Base-by-base conservation (phyloP, 1,140 invertebrate species). In the Apis dorsata region DNA sequence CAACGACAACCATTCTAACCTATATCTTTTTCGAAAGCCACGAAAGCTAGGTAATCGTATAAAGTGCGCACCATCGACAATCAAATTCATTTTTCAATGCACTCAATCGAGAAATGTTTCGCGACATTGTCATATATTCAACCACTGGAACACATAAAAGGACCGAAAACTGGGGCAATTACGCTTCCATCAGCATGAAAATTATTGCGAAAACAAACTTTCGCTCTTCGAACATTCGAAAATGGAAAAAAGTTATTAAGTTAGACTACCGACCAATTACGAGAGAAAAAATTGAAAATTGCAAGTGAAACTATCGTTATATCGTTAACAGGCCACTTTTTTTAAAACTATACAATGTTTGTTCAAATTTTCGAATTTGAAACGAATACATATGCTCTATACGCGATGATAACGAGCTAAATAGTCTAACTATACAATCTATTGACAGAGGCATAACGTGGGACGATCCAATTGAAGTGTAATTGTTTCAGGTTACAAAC, bases 401-500 rank as follows among this genome's bases (percentile, higher is more conserved):
- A 15, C n/a, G 53, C 3, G 11, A 51, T 19, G 44, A 81, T 81
- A 81, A 81, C 55, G 21, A 60, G 44, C 17, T 59, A 53, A 80
- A 79, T 19, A 55, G 63, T 65, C 57, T 63, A 66, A 66, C 53
- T 19, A 11, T 74, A 19, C 17, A n/a, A 53, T 81, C 34, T 81
- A 81, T 81, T 49, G 79, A 75, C 21, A 57, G 79, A 66, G 28
- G 34, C 62, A 55, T 53, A 28, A 63, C 49, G 49, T 60, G 63
- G 59, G 17, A 62, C 34, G 78, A 17, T n/a, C 57, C 78, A 55
- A 73, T 80, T 53, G 49, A 17, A 9, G 15, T 34, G 44, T 76
- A 74, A 81, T 81, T 81, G 72, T 81, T 81, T 76, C 79, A 57
- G 53, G 63, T 81, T 81, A 76, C 79, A 68, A 57, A 53, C 55